A percentile compares a stretch with the other conserved stretches of the same genome.
These are phyloP conservation scores for Microplitis manilae DNA, from an alignment of 2,888 invertebrate genomes.

Conservation along the genomic window DNA sequence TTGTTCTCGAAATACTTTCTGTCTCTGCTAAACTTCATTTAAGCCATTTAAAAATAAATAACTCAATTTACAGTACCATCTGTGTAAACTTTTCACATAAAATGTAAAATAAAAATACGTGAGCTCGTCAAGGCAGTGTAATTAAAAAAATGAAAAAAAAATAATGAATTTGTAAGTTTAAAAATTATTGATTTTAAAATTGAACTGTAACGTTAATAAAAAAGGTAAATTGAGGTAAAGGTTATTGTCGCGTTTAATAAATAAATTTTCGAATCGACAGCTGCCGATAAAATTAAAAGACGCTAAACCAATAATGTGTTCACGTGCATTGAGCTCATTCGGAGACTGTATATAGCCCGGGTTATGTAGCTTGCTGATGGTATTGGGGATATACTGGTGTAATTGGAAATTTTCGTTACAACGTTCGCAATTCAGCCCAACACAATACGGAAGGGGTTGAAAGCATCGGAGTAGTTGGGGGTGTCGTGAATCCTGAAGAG, in stretches of 20 bases:
- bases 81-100: not conserved
- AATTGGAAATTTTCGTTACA: constrained; percentile 46
- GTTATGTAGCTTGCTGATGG: not conserved
- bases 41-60: too few relatives aligned
- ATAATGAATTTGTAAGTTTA: too few relatives aligned
- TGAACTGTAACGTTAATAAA: not conserved
- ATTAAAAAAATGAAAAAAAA: too few relatives aligned
- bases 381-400: constrained; percentile 25
- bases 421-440: constrained; percentile 35
- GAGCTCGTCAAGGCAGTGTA: too few relatives aligned
- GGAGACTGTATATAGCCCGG: not conserved
- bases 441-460: constrained; percentile 5
- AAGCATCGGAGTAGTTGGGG: not conserved
- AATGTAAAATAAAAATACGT: too few relatives aligned
- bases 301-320: constrained; percentile 29
- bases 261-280: constrained; percentile 17
- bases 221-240: not conserved
- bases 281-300: constrained; percentile 28
- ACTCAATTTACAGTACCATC: too few relatives aligned
- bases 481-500: not conserved
- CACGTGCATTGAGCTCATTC: constrained; percentile 23
- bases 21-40: too few relatives aligned
- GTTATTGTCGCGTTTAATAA: constrained; percentile 1
- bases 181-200: too few relatives aligned
- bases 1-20: not conserved